Evolutionary conservation across 2,797 vertebrate genomes (phyloP).

Genomic region (Clarias pachynema): DNA sequence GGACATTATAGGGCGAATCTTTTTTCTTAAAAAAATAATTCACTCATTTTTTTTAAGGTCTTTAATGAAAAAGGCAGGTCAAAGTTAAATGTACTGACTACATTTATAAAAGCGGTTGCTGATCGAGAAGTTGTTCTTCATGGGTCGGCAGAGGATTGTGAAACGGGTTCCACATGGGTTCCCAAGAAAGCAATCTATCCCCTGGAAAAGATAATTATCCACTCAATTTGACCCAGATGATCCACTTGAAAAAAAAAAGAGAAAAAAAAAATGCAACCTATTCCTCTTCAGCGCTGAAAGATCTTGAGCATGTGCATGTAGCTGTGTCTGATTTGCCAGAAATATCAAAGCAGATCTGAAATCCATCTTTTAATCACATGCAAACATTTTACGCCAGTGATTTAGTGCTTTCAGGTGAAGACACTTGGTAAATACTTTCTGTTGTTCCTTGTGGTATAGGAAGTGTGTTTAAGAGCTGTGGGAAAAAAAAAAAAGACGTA

Average conservation of each 20-base stretch:
- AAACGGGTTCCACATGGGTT: conserved; percentile 42
- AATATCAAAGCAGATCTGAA: neutral
- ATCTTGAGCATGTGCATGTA: neutral
- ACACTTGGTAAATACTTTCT: neutral
- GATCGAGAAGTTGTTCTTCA: neutral
- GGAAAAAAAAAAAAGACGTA: too few species aligned
- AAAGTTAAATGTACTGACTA: too few species aligned
- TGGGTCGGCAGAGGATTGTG: conserved; percentile 15
- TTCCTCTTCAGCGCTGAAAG: neutral
- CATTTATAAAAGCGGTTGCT: neutral
- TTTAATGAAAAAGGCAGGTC: neutral
- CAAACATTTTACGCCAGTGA: neutral
- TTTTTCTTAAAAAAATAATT: neutral
- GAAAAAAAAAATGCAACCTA: neutral
- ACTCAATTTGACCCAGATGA: conserved; percentile 49
- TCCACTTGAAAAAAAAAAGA: conserved; percentile 11
- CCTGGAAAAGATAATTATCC: conserved; percentile 52
- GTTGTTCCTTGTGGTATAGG: neutral
- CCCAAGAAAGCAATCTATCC: conserved; percentile 41
- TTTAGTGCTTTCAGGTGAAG: neutral
- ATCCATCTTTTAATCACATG: neutral
- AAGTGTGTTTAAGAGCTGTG: neutral
- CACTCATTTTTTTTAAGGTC: neutral
- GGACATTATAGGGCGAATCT: neutral
- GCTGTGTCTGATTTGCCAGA: neutral